Evolutionary conservation across 2,113 vertebrate genomes (phyloP), one percentile per base, ranked within the genome.

Genomic region (Calyptomena viridis): DNA sequence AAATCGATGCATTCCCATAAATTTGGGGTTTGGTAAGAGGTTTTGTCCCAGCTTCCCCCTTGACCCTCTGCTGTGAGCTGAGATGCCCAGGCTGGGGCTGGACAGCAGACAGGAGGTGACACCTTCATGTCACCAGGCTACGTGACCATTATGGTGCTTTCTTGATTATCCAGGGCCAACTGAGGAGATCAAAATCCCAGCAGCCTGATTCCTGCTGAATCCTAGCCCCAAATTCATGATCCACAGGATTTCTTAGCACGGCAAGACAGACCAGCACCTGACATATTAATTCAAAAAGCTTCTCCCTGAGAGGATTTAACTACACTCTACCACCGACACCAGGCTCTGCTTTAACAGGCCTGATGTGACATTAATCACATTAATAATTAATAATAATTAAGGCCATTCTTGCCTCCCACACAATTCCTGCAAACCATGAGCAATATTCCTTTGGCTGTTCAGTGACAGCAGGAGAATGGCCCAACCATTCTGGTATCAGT

Each of bases 111-210:
- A 72, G 59, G 27, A 35, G 40, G 16, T 3, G 4, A 37, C 46
- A 66, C 23, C 35, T 49, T 46, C 30, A 5, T 35, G 5, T 31
- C 68, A 42, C 33, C 44, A 53, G 31, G 42, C 33, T 37, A 3
- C 0, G 1, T 3, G 25, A n/a, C 4, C 15, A n/a, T 27, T 16
- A 30, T 0, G 0, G 13, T 21, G 12, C 12, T 67, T 53, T 77
- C 46, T 16, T 58, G 12, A 5, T n/a, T 66, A 8, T 25, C 18
- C 10, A 4, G 17, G 6, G 11, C 17, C 49, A 25, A 39, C 56
- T 59, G 52, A 39, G 23, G 22, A 11, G 15, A 18, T 23, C 5
- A 40, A 44, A 83, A 71, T 37, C 18, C 25, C 62, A 86, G 14
- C 20, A 78, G 39, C 56, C 30, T 1, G 0, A 55, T 52, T 37